These are phyloP conservation scores for Apis laboriosa DNA, from an alignment of 1,140 invertebrate genomes.

Conservation along the genomic window DNA sequence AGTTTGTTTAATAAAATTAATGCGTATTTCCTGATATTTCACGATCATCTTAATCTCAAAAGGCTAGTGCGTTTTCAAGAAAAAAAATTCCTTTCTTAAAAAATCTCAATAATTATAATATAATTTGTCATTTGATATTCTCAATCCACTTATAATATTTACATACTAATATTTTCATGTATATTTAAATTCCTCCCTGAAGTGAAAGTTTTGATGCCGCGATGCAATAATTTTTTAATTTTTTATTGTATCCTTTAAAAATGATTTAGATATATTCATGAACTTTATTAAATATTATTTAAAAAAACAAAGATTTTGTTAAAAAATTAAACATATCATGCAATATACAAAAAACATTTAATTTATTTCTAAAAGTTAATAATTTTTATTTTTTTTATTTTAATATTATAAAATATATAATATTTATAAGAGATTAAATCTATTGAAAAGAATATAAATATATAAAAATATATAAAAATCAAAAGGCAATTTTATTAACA, in stretches of 20 bases:
- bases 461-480: neutral
- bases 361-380: neutral
- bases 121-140: slow-evolving; percentile 24
- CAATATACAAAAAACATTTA: neutral
- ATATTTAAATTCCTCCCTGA: slow-evolving; percentile 21
- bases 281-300: slow-evolving; percentile 28
- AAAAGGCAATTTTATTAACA: neutral
- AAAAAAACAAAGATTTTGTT: slow-evolving; percentile 36
- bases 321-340: slow-evolving; percentile 41
- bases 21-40: neutral
- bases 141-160: slow-evolving; percentile 14
- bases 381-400: neutral
- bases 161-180: slow-evolving; percentile 19
- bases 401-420: neutral
- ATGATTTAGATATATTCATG: slow-evolving; percentile 8
- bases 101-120: neutral
- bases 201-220: slow-evolving; percentile 46
- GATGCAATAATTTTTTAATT: slow-evolving; percentile 43
- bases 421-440: slow-evolving; percentile 8
- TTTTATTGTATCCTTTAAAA: slow-evolving; percentile 11
- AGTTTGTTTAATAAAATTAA: slow-evolving; percentile 29
- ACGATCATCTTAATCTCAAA: slow-evolving; percentile 21
- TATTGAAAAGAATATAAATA: neutral
- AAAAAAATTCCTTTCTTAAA: slow-evolving; percentile 26
- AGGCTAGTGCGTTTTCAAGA: slow-evolving; percentile 40